A percentile compares a stretch with the other conserved stretches of the same genome.
Conservation (phyloP, 2,113 vertebrate genomes). For the Callocephalon fimbriatum region DNA sequence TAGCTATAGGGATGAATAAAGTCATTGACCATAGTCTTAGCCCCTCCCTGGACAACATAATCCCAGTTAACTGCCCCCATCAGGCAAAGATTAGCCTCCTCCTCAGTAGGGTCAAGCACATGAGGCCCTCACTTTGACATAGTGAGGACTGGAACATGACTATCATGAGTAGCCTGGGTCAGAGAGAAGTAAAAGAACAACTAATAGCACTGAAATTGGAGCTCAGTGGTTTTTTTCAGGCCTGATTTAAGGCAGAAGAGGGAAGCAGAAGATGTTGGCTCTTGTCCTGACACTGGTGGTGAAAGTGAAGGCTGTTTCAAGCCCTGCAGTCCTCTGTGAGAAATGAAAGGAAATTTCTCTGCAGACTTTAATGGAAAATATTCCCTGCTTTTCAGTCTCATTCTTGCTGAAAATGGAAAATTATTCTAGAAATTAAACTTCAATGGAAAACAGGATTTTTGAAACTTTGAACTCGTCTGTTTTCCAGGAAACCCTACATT, state of each 20-base stretch:
- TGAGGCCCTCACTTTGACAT: background rate
- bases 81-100: background rate
- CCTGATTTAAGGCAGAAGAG: background rate
- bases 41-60: background rate
- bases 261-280: slow-evolving; percentile 23
- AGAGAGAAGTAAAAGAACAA: background rate
- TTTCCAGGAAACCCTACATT: slow-evolving; percentile 58
- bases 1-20: background rate
- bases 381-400: slow-evolving; percentile 13
- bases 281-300: background rate
- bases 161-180: background rate
- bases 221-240: background rate
- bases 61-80: background rate
- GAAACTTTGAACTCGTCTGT: slow-evolving; percentile 4
- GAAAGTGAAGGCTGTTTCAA: slow-evolving; percentile 31
- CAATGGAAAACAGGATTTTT: slow-evolving; percentile 28
- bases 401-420: slow-evolving; percentile 52
- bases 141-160: background rate
- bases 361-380: slow-evolving; percentile 45
- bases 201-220: background rate
- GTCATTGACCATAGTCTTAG: background rate
- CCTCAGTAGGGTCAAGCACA: background rate
- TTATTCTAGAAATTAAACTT: slow-evolving; percentile 56
- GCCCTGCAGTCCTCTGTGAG: background rate
- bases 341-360: slow-evolving; percentile 35